Conservation (phyloP, 2,113 vertebrate species). For the Oryzias curvinotus region DNA sequence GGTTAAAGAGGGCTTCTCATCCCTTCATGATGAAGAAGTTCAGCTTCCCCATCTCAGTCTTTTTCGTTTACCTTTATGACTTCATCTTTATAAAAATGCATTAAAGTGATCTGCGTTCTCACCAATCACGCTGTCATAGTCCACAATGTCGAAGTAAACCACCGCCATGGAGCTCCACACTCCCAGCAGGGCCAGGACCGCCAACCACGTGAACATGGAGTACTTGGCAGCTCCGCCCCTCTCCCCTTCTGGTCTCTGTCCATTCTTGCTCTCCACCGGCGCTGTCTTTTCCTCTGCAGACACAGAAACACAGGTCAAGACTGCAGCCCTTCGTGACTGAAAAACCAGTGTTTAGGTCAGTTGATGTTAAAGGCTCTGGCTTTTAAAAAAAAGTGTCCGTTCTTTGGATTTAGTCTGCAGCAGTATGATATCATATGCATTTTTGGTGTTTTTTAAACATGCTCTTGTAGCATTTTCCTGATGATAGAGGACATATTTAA, state of each 20-base stretch:
- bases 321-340: background rate
- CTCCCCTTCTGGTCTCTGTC: conserved; percentile 76
- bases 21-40: too few relatives aligned
- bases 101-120: conserved; percentile 36
- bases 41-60: too few relatives aligned
- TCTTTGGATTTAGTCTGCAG: too few relatives aligned
- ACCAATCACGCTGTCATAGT: conserved; percentile 94
- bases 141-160: conserved; percentile 95
- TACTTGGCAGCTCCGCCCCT: conserved; percentile 44
- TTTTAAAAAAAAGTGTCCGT: too few relatives aligned
- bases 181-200: conserved; percentile 92
- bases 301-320: background rate
- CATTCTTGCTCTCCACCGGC: conserved; percentile 80
- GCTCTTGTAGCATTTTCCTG: too few relatives aligned
- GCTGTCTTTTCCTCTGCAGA: conserved; percentile 62
- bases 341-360: background rate
- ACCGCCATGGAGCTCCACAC: conserved; percentile 95
- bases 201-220: conserved; percentile 92
- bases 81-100: background rate
- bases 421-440: too few relatives aligned
- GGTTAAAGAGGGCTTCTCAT: too few relatives aligned
- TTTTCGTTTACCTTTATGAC: background rate
- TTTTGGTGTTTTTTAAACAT: too few relatives aligned
- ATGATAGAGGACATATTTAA: too few relatives aligned
- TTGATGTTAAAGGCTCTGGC: background rate